phyloP scores from a whole-genome alignment of 2,113 vertebrate genomes.

The Podiceps cristatus region DNA sequence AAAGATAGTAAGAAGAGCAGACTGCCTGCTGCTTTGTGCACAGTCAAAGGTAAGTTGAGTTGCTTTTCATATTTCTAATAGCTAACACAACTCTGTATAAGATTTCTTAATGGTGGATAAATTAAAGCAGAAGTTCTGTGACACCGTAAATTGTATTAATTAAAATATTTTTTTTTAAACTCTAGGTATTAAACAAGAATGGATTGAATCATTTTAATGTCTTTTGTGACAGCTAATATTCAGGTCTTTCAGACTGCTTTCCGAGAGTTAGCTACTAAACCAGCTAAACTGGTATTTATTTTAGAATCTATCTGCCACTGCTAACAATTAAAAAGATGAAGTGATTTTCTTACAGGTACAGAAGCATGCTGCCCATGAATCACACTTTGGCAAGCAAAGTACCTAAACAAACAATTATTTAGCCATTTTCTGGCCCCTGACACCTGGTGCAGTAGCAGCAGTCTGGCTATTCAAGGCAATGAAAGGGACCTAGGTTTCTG shows the following conservation, averaged over 20 bases:
- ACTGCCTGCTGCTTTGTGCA: slow-evolving; percentile 86
- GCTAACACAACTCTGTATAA: background rate
- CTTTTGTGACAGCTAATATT: background rate
- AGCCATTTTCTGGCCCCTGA: background rate
- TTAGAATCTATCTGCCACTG: background rate
- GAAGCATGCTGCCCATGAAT: background rate
- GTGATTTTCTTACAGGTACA: background rate
- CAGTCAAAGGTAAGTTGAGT: slow-evolving; percentile 77
- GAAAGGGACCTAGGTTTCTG: background rate
- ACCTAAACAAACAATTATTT: background rate
- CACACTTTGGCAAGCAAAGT: background rate
- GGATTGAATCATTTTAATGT: background rate
- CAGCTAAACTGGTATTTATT: background rate
- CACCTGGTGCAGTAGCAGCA: background rate
- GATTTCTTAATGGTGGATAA: background rate
- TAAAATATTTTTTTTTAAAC: background rate
- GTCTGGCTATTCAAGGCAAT: background rate
- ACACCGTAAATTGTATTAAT: background rate
- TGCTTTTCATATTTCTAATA: background rate
- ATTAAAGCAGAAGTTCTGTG: background rate
- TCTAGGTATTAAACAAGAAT: background rate
- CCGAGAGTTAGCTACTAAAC: background rate
- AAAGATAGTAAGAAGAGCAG: slow-evolving; percentile 84
- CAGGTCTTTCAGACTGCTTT: background rate
- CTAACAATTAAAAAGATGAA: background rate